phyloP scores from a whole-genome alignment of 2,797 vertebrate genomes.

The Simalia tracyae region DNA sequence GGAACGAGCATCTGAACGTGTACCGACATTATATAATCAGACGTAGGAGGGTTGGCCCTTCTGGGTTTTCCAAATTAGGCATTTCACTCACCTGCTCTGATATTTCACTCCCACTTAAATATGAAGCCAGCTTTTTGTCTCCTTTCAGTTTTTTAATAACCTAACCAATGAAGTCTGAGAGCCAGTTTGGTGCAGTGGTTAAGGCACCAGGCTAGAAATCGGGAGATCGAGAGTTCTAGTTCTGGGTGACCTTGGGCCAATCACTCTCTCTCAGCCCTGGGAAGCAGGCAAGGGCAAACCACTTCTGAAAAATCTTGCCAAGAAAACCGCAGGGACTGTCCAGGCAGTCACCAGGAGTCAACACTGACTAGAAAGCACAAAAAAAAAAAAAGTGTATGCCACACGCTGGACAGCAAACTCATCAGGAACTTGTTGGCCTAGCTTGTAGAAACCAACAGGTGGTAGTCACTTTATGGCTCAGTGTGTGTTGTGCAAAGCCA shows the following conservation, averaged over 20 bases:
- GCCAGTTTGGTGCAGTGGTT: not conserved
- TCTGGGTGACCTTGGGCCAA: not conserved
- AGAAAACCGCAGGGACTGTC: too few relatives aligned
- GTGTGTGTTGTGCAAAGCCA: too few relatives aligned
- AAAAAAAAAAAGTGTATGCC: too few relatives aligned
- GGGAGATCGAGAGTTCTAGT: not conserved
- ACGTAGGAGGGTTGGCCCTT: not conserved
- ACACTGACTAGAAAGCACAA: too few relatives aligned
- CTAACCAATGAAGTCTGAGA: not conserved
- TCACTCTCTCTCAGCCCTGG: not conserved
- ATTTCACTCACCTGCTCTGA: not conserved
- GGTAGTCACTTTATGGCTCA: too few relatives aligned
- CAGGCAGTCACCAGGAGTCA: too few relatives aligned
- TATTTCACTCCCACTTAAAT: not conserved
- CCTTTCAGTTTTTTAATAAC: too few relatives aligned
- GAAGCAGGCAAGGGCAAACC: not conserved
- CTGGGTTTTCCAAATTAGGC: not conserved
- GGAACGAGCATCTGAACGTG: not conserved
- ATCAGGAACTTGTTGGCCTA: too few relatives aligned
- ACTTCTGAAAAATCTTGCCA: too few relatives aligned
- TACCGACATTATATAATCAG: not conserved
- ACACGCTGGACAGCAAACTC: too few relatives aligned
- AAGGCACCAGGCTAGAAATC: not conserved
- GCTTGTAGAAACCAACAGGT: too few relatives aligned
- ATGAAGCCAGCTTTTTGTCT: not conserved